A percentile compares a stretch with the other conserved stretches of the same genome.
Conservation (phyloP, 2,888 invertebrate species). For the Thecophora atra region DNA sequence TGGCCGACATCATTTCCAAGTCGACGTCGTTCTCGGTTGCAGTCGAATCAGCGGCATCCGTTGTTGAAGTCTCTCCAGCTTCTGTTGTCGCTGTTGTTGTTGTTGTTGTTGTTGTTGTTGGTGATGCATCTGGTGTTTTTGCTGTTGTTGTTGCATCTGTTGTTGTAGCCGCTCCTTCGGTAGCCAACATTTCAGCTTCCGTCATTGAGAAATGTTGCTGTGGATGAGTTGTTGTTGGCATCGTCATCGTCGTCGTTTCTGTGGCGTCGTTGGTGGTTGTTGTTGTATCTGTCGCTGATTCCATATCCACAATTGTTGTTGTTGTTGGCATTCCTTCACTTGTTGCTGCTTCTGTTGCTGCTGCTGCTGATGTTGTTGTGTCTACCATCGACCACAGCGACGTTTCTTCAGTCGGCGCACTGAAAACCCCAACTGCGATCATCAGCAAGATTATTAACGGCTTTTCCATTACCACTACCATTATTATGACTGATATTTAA, state of each 20-base stretch:
- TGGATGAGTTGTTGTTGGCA: not conserved
- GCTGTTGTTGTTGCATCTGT: not conserved
- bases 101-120: not conserved
- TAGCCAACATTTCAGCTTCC: too few relatives aligned
- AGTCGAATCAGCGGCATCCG: constrained; percentile 26
- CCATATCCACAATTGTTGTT: not conserved
- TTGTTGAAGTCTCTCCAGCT: constrained; percentile 26
- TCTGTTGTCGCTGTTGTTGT: not conserved
- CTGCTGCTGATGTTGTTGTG: constrained; percentile 22
- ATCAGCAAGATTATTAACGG: constrained; percentile 24
- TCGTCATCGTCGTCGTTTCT: constrained; percentile 4
- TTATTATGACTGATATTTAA: not conserved
- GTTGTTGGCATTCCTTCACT: not conserved
- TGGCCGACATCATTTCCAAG: not conserved
- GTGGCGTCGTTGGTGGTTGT: not conserved
- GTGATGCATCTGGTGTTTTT: constrained; percentile 36
- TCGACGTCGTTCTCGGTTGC: constrained; percentile 8
- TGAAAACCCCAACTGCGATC: constrained; percentile 6
- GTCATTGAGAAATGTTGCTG: not conserved
- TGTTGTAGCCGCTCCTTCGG: not conserved
- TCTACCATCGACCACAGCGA: constrained; percentile 16
- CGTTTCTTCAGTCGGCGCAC: constrained; percentile 21
- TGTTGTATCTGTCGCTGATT: not conserved
- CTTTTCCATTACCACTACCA: constrained; percentile 16
- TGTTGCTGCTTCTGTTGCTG: constrained; percentile 27